A percentile compares a stretch with the other conserved stretches of the same genome.
Conservation (phyloP, 2,888 invertebrate species). For the Malacosoma neustria region DNA sequence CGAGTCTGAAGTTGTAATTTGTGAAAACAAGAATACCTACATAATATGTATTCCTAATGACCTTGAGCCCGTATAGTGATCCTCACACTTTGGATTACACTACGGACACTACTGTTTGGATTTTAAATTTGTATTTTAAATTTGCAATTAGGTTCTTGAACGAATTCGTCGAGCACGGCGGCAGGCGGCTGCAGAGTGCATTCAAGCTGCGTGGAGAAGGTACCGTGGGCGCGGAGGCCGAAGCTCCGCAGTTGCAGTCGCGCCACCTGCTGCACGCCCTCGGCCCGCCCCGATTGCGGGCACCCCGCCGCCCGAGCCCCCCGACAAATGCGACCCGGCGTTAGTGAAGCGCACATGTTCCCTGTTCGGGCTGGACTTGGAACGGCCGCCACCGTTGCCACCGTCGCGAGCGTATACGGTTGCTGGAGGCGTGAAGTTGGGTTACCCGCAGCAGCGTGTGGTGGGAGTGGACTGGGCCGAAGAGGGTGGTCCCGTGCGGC, state of each 20-base stretch:
- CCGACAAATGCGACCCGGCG: constrained; percentile 90
- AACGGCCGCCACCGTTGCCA: constrained; percentile 93
- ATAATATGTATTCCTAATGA: no score
- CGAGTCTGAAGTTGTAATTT: no score
- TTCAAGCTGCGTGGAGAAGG: constrained; percentile 91
- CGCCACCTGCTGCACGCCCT: constrained; percentile 76
- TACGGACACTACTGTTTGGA: no score
- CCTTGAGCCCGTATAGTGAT: no score
- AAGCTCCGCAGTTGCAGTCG: constrained; percentile 32
- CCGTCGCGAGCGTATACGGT: constrained; percentile 93
- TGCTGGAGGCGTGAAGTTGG: constrained; percentile 90
- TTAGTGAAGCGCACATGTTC: constrained; percentile 93
- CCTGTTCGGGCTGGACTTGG: constrained; percentile 91
- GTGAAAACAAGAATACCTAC: no score
- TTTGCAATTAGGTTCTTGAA: constrained; percentile 93
- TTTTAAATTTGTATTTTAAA: no score
- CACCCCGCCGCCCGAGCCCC: constrained; percentile 89
- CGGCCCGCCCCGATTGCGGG: constrained; percentile 93
- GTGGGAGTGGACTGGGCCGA: constrained; percentile 92
- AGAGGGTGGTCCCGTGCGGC: constrained; percentile 43
- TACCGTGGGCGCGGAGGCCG: constrained; percentile 86
- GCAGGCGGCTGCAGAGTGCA: constrained; percentile 85
- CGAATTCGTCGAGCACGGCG: constrained; percentile 85
- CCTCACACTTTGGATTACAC: no score
- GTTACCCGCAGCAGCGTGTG: constrained; percentile 93